Base-by-base conservation (phyloP, 2,888 invertebrate genomes). In the Pyrocoelia pectoralis region DNA sequence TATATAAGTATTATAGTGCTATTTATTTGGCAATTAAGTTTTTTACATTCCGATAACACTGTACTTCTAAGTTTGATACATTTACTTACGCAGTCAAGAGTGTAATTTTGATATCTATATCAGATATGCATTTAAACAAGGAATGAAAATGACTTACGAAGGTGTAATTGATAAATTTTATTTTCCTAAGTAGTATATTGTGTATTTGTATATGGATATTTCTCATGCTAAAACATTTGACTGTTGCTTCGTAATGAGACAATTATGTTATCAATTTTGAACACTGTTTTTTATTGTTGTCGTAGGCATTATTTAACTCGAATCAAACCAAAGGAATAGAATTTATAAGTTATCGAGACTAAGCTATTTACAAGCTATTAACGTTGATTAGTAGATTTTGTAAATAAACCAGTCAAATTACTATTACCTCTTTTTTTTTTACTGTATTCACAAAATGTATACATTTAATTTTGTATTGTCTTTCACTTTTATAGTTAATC, bases 1-100 rank as follows among this genome's bases (percentile, higher is more conserved):
- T 61, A 74, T 74, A 68, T 79, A 76, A 77, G 24, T 51, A 41
- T 28, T 56, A 33, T 38, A 49, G 48, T 49, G 18, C 24, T 38
- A 33, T 57, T 17, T 50, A 19, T 17, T 14, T 40, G 40, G 14
- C 49, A 46, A 41, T 18, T 53, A 43, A 49, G 13, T 46, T 56
- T 66, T 62, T 63, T 43, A 66, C 66, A 66, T 66, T 66, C 66
- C 66, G 38, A 53, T 54, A 13, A 51, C 17, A 46, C 15, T 46
- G 17, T 46, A 46, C 17, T 46, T 46, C n/a, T 17, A 46, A 18
- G 13, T 43, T 15, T 46, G 14, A 18, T 46, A 18, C 18, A 46
- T 43, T 43, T 13, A 46, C 17, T 15, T 17, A 18, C n/a, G 46
- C 46, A 13, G 41, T 8, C 17, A 14, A 46, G 17, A 46, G 10